Conservation (phyloP, 2,888 invertebrate genomes). For the Trichogramma evanescens region DNA sequence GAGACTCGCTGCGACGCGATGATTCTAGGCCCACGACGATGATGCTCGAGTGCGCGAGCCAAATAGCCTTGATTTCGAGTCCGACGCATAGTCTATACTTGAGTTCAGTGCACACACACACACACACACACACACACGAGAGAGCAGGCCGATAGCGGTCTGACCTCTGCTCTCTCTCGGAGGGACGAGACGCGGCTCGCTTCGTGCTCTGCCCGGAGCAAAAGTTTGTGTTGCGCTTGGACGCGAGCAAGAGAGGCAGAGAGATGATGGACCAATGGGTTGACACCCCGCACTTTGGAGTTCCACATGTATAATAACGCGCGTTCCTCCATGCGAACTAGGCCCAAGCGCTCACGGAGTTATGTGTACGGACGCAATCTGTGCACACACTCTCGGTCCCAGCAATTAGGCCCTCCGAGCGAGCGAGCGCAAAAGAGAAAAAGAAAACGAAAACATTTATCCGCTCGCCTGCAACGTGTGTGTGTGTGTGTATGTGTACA, state of each 20-base stretch:
- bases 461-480: too few species aligned
- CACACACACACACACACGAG: constrained; percentile 2
- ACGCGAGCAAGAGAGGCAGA: constrained; percentile 1
- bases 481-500: too few species aligned
- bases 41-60: too few species aligned
- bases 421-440: too few species aligned
- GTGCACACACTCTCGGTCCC: neutral
- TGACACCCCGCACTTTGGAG: constrained; percentile 13
- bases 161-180: neutral
- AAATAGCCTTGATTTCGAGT: too few species aligned
- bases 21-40: too few species aligned
- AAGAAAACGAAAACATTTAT: too few species aligned
- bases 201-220: too few species aligned
- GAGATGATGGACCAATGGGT: constrained; percentile 5
- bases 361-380: neutral
- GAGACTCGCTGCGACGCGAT: neutral
- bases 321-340: neutral
- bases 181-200: too few species aligned
- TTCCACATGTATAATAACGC: constrained; percentile 2
- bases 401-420: too few species aligned
- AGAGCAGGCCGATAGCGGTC: neutral
- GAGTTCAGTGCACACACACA: neutral
- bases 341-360: neutral
- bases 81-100: too few species aligned
- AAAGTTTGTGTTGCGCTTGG: too few species aligned